Conservation (phyloP, 2,888 invertebrate species). For the Ypsolopha sequella region DNA sequence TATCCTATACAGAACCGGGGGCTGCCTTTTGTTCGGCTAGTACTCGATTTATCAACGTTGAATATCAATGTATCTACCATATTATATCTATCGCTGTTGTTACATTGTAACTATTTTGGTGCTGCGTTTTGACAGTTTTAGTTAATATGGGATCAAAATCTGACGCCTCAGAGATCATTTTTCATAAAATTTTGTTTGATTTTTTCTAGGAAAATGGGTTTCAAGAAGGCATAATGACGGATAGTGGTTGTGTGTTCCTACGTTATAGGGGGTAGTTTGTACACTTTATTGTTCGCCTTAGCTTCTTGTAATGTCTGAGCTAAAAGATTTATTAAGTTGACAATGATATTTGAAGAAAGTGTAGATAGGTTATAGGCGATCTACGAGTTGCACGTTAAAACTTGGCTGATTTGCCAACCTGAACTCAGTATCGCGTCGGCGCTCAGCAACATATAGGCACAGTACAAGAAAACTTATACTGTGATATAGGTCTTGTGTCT, state of each 20-base stretch:
- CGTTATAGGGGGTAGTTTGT: constrained; percentile 1
- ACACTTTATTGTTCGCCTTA: constrained; percentile 3
- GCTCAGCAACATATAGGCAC: too few relatives aligned
- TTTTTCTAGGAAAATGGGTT: not conserved
- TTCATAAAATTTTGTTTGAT: not conserved
- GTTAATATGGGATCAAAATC: not conserved
- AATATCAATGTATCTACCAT: constrained; percentile 54
- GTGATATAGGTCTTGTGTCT: too few relatives aligned
- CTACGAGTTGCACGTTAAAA: too few relatives aligned
- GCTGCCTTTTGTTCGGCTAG: constrained; percentile 9
- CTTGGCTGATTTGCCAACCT: too few relatives aligned
- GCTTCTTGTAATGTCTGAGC: not conserved
- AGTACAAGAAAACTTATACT: too few relatives aligned
- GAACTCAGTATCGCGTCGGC: too few relatives aligned
- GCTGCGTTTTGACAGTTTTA: not conserved
- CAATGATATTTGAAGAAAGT: too few relatives aligned
- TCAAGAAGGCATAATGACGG: too few relatives aligned
- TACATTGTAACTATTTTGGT: constrained; percentile 11
- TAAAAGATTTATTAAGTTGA: too few relatives aligned
- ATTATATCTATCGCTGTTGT: constrained; percentile 16
- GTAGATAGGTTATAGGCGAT: too few relatives aligned
- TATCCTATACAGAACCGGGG: constrained; percentile 12
- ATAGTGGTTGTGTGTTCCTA: too few relatives aligned
- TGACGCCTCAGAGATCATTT: not conserved
- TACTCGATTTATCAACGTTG: constrained; percentile 53